Percentiles rank a stretch among this genome's conserved stretches.
These are phyloP conservation scores for Apostichopus leukothele DNA, from an alignment of 53 echinoderm and acorn worm genomes.

Conservation along the genomic window DNA sequence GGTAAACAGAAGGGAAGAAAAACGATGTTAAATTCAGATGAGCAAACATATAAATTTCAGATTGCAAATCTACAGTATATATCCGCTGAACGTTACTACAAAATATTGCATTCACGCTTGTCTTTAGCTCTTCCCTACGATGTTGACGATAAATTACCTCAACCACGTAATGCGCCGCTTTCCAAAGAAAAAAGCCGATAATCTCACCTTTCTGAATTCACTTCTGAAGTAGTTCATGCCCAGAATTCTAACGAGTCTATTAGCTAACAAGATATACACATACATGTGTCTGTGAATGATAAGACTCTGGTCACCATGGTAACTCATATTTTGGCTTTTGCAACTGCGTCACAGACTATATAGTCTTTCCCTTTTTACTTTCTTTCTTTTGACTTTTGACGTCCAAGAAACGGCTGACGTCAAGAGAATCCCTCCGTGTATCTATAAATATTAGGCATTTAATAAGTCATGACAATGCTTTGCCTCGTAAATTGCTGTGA, in stretches of 20 bases:
- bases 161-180: neutral
- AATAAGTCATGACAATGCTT: neutral
- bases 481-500: neutral
- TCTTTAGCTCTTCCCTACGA: neutral
- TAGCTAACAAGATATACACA: neutral
- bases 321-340: neutral
- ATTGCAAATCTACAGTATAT: neutral
- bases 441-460: conserved; percentile 11
- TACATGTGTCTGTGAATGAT: neutral
- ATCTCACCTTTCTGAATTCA: neutral
- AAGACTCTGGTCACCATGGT: neutral
- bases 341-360: neutral
- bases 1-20: no score
- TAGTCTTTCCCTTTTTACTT: no score
- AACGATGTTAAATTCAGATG: no score
- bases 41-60: neutral
- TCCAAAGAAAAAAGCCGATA: no score
- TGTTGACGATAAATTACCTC: neutral
- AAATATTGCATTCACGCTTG: neutral
- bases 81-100: neutral
- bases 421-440: neutral
- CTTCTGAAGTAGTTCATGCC: neutral
- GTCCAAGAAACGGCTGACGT: conserved; percentile 19
- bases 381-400: neutral
- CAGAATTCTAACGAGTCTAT: neutral